Conservation (phyloP, 2,797 vertebrate genomes). For the Trichosurus vulpecula region DNA sequence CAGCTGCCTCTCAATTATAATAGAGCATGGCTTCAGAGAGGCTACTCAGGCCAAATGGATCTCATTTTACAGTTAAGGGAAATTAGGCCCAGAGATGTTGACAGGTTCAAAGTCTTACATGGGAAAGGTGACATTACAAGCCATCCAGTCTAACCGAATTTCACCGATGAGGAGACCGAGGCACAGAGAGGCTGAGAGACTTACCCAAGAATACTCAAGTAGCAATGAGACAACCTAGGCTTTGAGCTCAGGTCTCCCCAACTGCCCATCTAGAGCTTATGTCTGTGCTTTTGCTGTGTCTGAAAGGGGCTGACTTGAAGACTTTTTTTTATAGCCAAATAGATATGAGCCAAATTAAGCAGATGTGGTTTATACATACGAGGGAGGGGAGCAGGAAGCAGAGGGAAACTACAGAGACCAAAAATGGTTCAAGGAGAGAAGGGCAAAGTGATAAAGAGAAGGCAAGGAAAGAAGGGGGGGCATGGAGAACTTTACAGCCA, state of each 20-base stretch:
- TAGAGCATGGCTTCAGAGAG: neutral
- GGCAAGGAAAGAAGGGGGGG: neutral
- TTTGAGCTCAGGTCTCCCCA: neutral
- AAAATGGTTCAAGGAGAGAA: neutral
- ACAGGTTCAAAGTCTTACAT: neutral
- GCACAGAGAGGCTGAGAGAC: no score
- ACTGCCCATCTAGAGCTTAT: neutral
- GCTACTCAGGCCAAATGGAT: neutral
- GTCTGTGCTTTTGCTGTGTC: neutral
- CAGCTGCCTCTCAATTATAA: neutral
- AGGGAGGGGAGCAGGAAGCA: neutral
- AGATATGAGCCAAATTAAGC: neutral
- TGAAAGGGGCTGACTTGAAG: neutral
- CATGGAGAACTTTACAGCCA: neutral
- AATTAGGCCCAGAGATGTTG: neutral
- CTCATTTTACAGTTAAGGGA: neutral
- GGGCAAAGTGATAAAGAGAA: neutral
- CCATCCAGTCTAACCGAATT: neutral
- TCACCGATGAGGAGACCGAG: neutral
- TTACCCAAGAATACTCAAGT: no score
- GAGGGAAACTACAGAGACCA: neutral
- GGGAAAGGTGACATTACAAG: neutral
- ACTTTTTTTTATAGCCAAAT: neutral
- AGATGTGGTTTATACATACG: fast-evolving
- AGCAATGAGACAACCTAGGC: neutral